Conservation (phyloP, 30 jellyfish, hydroid and myxozoan species). For the Turritopsis rubra region DNA sequence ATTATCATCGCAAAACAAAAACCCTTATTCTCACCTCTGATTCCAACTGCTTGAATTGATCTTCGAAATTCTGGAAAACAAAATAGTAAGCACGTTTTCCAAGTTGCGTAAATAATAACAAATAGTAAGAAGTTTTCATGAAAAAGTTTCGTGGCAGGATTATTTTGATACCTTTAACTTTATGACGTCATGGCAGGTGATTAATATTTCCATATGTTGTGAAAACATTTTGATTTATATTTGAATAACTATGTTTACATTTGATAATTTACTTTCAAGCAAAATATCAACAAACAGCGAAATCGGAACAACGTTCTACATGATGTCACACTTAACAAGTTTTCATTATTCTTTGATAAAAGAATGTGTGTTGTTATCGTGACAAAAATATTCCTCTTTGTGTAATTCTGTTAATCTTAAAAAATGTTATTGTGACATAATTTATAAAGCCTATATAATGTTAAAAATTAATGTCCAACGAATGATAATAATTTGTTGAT, state of each 20-base stretch:
- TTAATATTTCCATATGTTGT: not conserved
- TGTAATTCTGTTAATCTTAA: too few relatives aligned
- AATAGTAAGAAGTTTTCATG: too few relatives aligned
- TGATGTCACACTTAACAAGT: not conserved
- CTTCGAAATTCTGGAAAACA: conserved; percentile 69
- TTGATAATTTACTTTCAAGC: not conserved
- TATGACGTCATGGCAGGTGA: not conserved
- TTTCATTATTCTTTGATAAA: not conserved
- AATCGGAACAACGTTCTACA: too few relatives aligned
- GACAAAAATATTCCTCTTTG: too few relatives aligned
- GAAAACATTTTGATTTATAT: not conserved
- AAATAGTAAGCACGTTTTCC: conserved; percentile 26
- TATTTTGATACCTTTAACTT: not conserved
- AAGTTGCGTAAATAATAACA: too few relatives aligned
- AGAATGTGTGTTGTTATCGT: not conserved
- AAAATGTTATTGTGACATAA: too few relatives aligned
- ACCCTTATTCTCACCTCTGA: conserved; percentile 39
- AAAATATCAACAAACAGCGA: not conserved
- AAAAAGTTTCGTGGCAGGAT: not conserved
- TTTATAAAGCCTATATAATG: too few relatives aligned
- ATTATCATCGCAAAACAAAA: not conserved
- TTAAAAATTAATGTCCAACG: too few relatives aligned
- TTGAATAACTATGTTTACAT: not conserved
- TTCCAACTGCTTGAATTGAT: conserved; percentile 49
- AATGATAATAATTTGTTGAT: too few relatives aligned